Percentiles rank a stretch among this genome's conserved stretches.
Evolutionary conservation across 2,113 vertebrate genomes (phyloP).

Genomic region (Gymnobelideus leadbeateri): DNA sequence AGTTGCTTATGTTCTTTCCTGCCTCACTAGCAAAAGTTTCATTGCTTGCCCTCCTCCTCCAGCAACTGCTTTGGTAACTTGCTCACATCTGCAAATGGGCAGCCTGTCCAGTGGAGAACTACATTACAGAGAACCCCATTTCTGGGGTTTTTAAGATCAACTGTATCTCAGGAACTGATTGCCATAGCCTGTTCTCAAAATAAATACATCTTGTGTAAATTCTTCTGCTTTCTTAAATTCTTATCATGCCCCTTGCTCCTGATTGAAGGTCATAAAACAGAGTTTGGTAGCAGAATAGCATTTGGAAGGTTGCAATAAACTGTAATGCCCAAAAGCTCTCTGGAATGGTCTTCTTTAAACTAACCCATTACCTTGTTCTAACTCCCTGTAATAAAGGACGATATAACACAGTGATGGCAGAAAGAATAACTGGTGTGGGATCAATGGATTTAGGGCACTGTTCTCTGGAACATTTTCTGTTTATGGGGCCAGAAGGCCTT

Average conservation of each 20-base stretch:
- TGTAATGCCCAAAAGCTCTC: conserved; percentile 51
- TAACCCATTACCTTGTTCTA: conserved; percentile 57
- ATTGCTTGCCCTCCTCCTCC: background rate
- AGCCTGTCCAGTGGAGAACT: background rate
- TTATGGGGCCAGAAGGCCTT: conserved; percentile 47
- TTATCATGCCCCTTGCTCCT: conserved; percentile 23
- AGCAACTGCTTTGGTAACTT: background rate
- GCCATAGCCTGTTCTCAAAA: conserved; percentile 27
- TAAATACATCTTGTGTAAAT: conserved; percentile 38
- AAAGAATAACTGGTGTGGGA: conserved; percentile 49
- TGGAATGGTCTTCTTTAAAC: conserved; percentile 62
- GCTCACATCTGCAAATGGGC: background rate
- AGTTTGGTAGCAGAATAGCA: background rate
- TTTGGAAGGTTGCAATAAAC: conserved; percentile 41
- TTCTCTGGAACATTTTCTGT: conserved; percentile 44
- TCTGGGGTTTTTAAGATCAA: background rate
- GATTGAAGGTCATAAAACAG: conserved; percentile 52
- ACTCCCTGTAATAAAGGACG: conserved; percentile 60
- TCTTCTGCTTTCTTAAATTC: conserved; percentile 54
- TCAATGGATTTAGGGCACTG: conserved; percentile 55
- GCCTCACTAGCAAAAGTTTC: background rate
- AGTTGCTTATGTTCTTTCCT: background rate
- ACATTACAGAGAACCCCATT: background rate
- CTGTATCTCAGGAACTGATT: background rate
- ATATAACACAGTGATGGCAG: conserved; percentile 35